Base-by-base conservation (phyloP, 2,113 vertebrate genomes). In the Elaphurus davidianus region DNA sequence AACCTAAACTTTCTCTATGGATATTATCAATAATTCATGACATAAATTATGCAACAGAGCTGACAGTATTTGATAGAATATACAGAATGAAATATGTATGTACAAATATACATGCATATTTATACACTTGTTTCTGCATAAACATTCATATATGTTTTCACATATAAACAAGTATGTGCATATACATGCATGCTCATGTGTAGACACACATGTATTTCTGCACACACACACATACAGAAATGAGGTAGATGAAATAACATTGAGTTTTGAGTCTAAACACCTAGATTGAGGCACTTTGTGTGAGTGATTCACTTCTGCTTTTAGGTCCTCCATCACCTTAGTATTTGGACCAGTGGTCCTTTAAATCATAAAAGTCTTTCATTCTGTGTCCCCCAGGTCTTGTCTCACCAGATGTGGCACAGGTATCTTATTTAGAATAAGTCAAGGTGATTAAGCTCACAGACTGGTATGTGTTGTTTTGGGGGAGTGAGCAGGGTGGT, bases 11-110 rank as follows among this genome's bases (percentile, higher is more conserved):
- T 96, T 45, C 87, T 90, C 71, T 91, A 93, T 95, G 90, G 71
- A 87, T 87, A 76, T 33, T 86, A 93, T 96, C 90, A 79, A 96
- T 98, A 97, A 98, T 98, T 97, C 96, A 98, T 98, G 50, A 96
- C 36, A 96, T 97, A 96, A 97, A 98, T 97, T 96, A 97, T 97
- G 79, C 94, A 98, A n/a, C 43, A 87, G 50, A 52, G 33, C 50
- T 89, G 87, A 83, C 50, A 96, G 81, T 62, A 90, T 23, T 87
- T 86, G 67, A 96, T 89, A 90, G 83, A 71, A 82, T 82, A 92
- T 60, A 90, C 33, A 78, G 83, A 82, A 91, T 96, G 47, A 71
- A 93, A 91, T 87, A 52, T 89, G 60, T 78, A 50, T 33, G 47
- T 43, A 43, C 78, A 57, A 25, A 92, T 50, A 89, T n/a, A 9